phyloP scores from a whole-genome alignment of 2,797 vertebrate genomes.

The Stomatorhinus walkeri region DNA sequence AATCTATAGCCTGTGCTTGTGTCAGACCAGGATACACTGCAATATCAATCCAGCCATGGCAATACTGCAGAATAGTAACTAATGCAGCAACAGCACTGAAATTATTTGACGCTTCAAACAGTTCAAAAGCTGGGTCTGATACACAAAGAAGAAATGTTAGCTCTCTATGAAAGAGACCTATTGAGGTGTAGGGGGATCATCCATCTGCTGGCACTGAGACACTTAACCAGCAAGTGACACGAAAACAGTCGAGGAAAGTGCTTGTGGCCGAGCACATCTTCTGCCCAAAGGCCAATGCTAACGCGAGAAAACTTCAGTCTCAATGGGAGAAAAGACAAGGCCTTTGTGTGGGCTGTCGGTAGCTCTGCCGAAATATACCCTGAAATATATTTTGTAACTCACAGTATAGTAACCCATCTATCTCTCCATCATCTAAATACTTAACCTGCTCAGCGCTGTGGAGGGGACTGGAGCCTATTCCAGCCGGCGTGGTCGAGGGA shows the following conservation, averaged over 20 bases:
- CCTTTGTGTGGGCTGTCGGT: neutral
- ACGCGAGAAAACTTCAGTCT: neutral
- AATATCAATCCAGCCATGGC: neutral
- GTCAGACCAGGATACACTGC: neutral
- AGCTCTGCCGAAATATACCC: neutral
- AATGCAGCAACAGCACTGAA: neutral
- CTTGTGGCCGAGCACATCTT: neutral
- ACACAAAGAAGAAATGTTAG: neutral
- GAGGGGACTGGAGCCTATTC: neutral
- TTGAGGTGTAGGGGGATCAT: neutral
- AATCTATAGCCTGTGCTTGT: neutral
- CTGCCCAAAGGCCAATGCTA: neutral
- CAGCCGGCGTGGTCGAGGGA: neutral
- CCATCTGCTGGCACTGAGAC: neutral
- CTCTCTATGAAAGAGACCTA: neutral
- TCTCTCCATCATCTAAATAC: neutral
- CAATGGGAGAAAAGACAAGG: neutral
- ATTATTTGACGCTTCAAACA: neutral
- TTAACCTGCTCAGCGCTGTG: neutral
- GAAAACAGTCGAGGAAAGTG: neutral
- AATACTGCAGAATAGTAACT: neutral
- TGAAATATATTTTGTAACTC: neutral
- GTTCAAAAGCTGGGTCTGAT: constrained; percentile 6
- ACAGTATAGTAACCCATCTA: neutral
- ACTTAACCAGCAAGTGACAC: neutral